Evolutionary conservation across 1,140 invertebrate species (phyloP).

Genomic region (Drosophila mojavensis): DNA sequence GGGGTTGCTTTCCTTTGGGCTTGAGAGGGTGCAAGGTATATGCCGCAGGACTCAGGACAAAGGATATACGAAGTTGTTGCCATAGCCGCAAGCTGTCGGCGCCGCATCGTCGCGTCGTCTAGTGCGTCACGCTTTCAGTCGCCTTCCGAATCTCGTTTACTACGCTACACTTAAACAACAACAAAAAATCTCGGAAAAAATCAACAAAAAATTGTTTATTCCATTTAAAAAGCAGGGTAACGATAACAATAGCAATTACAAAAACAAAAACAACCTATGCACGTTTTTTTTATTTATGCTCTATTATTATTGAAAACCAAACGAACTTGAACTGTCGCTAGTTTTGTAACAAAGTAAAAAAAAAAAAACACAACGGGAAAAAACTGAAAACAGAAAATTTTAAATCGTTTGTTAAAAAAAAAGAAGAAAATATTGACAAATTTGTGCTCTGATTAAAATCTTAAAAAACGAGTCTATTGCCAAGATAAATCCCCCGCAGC

Average conservation of each 20-base stretch:
- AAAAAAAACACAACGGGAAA: constrained; percentile 8
- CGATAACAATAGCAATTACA: constrained; percentile 47
- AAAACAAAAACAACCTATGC: constrained; percentile 10
- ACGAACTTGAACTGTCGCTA: constrained; percentile 73
- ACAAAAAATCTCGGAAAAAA: constrained; percentile 8
- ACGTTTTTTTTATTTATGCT: constrained; percentile 6
- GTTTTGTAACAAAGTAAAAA: constrained; percentile 36
- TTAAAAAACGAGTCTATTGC: constrained; percentile 28
- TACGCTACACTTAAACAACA: constrained; percentile 60
- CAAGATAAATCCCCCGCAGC: constrained; percentile 22
- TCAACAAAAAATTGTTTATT: constrained; percentile 47
- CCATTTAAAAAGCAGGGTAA: constrained; percentile 56
- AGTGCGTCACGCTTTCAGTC: constrained; percentile 69
- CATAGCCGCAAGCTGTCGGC: constrained; percentile 74
- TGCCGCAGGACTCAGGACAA: constrained; percentile 38
- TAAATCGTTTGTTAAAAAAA: constrained; percentile 61
- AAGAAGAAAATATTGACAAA: constrained; percentile 66
- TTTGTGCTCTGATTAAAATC: constrained; percentile 74
- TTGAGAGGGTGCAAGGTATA: constrained; percentile 33
- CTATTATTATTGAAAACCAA: constrained; percentile 33
- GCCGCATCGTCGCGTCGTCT: constrained; percentile 43
- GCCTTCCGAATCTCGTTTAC: constrained; percentile 60
- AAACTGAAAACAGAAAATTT: constrained; percentile 26
- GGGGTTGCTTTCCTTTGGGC: constrained; percentile 31
- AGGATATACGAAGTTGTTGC: constrained; percentile 63